Base-by-base conservation (phyloP, 2,113 vertebrate species). In the Tauraco erythrolophus region DNA sequence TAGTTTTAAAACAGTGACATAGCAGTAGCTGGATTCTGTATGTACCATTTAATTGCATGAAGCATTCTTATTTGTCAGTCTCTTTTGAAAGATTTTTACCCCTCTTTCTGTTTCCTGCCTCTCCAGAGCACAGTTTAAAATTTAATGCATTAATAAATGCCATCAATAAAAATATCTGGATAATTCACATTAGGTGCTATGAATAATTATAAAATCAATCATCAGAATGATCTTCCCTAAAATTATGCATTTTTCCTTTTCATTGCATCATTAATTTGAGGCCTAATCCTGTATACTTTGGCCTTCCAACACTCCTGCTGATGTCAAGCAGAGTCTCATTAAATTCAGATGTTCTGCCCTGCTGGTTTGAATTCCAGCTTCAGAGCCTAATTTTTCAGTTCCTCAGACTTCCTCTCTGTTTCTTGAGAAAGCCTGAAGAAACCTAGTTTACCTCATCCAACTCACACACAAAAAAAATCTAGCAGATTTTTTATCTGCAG, bases 181-280 rank as follows among this genome's bases (percentile, higher is more conserved):
- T 94, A 97, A 95, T 94, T 96, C 89, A 93, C 48, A 70, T 72
- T 95, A 88, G 85, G 70, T 94, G 56, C 80, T 84, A 92, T 96
- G 92, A 96, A 96, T 97, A 97, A 96, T 97, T 97, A 97, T 92
- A 92, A 96, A 97, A 98, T 97, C 95, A 96, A 97, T 97, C 97
- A 97, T 64, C 53, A 61, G 72, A 94, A 96, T 92, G 2, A 92
- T 97, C 92, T 94, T 95, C 88, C 78, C 87, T 87, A 96, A 95
- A 96, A 87, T 87, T 85, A 97, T 69, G 57, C 82, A 79, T 94
- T 97, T 97, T 93, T 94, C 76, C 66, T 97, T 97, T 94, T 93
- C 77, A 95, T 89, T 95, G 88, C 69, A 74, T 92, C 96, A 88
- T 95, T 96, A 95, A 96, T 96, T 91, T 95, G 77, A 91, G 79